A percentile compares a stretch with the other conserved stretches of the same genome.
Evolutionary conservation across 2,888 invertebrate genomes (phyloP).

Genomic region (Lasioglossum vierecki): DNA sequence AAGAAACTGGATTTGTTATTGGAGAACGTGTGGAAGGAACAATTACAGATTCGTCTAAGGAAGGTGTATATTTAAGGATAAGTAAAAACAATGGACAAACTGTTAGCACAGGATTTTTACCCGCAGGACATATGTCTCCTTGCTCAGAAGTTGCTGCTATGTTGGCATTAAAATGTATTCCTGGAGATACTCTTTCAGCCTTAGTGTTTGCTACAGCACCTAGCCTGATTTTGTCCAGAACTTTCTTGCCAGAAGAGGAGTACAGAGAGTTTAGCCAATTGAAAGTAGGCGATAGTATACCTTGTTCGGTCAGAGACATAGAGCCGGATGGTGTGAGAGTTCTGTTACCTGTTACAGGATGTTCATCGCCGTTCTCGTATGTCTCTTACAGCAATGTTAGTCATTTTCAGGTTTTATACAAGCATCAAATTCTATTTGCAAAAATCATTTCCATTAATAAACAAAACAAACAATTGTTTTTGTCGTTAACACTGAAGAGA

Average conservation of each 20-base stretch:
- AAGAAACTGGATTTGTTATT: conserved; percentile 47
- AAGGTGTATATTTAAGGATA: conserved; percentile 76
- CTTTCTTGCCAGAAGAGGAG: conserved; percentile 68
- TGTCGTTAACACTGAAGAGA: conserved; percentile 73
- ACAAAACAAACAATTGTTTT: conserved; percentile 60
- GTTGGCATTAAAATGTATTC: conserved; percentile 70
- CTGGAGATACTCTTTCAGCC: conserved; percentile 76
- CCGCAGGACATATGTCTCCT: conserved; percentile 79
- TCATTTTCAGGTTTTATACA: conserved; percentile 61
- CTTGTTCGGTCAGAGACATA: conserved; percentile 74
- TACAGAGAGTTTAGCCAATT: conserved; percentile 67
- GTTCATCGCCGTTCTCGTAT: conserved; percentile 65
- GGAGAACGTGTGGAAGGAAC: conserved; percentile 76
- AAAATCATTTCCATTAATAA: conserved; percentile 72
- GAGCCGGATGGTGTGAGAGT: conserved; percentile 69
- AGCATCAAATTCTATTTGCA: conserved; percentile 75
- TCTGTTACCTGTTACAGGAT: conserved; percentile 74
- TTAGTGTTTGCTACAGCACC: conserved; percentile 76
- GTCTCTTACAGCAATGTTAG: conserved; percentile 61
- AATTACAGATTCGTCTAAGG: conserved; percentile 74
- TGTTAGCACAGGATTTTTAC: conserved; percentile 73
- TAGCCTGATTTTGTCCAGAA: conserved; percentile 73
- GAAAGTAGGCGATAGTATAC: conserved; percentile 71
- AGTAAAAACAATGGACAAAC: conserved; percentile 48
- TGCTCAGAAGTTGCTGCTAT: conserved; percentile 74